Evolutionary conservation across 1,140 invertebrate species (phyloP).

Genomic region (Melipona quadrifasciata): DNA sequence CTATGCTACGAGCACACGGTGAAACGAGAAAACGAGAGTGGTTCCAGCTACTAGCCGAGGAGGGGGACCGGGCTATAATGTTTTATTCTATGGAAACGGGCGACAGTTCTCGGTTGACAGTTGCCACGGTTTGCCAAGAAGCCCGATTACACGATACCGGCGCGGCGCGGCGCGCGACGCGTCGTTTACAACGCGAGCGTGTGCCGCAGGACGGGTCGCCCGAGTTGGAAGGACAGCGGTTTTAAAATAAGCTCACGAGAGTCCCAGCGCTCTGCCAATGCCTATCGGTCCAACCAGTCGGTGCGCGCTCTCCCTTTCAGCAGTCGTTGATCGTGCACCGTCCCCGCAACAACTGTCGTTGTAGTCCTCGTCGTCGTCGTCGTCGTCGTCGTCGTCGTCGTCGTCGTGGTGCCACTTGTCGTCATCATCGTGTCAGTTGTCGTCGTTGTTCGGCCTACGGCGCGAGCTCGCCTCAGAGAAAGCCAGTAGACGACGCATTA

Average conservation of each 20-base stretch:
- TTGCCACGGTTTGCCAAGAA: constrained; percentile 36
- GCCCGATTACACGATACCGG: constrained; percentile 31
- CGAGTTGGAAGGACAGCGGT: constrained; percentile 78
- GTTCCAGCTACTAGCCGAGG: background rate
- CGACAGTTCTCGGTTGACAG: constrained; percentile 16
- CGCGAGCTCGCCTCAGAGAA: background rate
- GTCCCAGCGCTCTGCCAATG: constrained; percentile 73
- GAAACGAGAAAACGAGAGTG: background rate
- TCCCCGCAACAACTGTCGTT: constrained; percentile 64
- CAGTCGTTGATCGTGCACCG: constrained; percentile 77
- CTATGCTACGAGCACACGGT: too few relatives aligned
- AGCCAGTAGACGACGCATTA: background rate
- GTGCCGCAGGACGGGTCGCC: constrained; percentile 47
- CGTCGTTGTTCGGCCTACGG: background rate
- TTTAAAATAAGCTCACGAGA: constrained; percentile 78
- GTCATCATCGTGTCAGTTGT: background rate
- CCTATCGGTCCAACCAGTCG: constrained; percentile 58
- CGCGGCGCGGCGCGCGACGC: background rate
- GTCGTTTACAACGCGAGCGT: constrained; percentile 33
- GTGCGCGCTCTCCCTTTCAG: constrained; percentile 63
- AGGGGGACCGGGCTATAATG: background rate
- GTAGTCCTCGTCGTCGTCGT: constrained; percentile 13
- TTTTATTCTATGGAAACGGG: constrained; percentile 15
- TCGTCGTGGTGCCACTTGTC: background rate
- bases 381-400: background rate